Evolutionary conservation across 2,113 vertebrate species (phyloP).

Genomic region (Bubo scandiacus): DNA sequence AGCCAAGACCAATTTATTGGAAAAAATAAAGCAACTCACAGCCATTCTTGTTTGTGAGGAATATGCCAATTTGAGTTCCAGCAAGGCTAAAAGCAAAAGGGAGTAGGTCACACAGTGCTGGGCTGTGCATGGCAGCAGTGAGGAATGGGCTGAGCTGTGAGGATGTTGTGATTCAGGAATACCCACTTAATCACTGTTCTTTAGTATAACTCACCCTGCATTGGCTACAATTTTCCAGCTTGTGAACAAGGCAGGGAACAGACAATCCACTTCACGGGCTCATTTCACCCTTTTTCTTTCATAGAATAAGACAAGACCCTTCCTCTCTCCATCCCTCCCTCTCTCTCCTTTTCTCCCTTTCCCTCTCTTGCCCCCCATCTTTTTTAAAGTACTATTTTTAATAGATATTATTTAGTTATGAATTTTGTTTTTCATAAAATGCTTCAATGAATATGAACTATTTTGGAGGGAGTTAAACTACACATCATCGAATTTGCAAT

Average conservation of each 20-base stretch:
- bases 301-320: not conserved
- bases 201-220: not conserved
- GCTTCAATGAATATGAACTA: not conserved
- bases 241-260: not conserved
- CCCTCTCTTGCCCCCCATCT: accelerated
- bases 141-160: not conserved
- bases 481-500: not conserved
- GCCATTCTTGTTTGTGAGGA: not conserved
- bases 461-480: not conserved
- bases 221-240: not conserved
- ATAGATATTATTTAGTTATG: not conserved
- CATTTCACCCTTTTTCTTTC: not conserved
- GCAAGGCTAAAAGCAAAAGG: not conserved
- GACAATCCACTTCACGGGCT: not conserved
- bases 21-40: not conserved
- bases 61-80: not conserved
- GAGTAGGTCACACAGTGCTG: not conserved
- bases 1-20: not conserved
- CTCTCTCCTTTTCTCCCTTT: no score
- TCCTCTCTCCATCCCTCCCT: no score
- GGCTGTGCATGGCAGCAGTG: not conserved
- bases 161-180: not conserved
- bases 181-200: not conserved
- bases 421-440: not conserved
- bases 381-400: not conserved